A percentile compares a stretch with the other conserved stretches of the same genome.
These are phyloP conservation scores for Heterotis niloticus DNA, from an alignment of 2,113 vertebrate genomes.

Conservation along the genomic window DNA sequence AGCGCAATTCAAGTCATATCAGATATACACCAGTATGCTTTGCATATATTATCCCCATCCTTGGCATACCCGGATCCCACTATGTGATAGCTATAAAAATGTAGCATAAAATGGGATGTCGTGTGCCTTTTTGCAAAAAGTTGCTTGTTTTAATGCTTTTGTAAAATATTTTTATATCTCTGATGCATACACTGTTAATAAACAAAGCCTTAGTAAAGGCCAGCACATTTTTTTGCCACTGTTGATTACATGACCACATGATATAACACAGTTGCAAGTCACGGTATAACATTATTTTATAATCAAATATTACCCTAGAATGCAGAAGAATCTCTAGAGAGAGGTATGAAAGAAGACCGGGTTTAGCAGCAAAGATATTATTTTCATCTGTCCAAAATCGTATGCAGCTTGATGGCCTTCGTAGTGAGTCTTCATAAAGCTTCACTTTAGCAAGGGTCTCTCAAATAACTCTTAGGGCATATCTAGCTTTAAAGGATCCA, in stretches of 20 bases:
- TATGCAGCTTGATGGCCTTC: conserved; percentile 38
- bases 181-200: too few relatives aligned
- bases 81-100: neutral
- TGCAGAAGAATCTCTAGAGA: conserved; percentile 33
- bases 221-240: neutral
- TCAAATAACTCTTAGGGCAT: conserved; percentile 68
- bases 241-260: neutral
- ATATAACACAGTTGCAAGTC: neutral
- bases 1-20: conserved; percentile 34
- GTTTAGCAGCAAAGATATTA: conserved; percentile 44
- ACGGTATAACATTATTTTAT: neutral
- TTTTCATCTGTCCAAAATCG: conserved; percentile 53
- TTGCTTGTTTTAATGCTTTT: neutral
- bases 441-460: conserved; percentile 60
- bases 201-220: too few relatives aligned
- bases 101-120: neutral
- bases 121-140: neutral
- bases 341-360: conserved; percentile 45
- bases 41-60: neutral
- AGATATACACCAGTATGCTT: neutral
- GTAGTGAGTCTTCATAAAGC: conserved; percentile 49
- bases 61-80: neutral
- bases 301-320: neutral
- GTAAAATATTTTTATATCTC: neutral
- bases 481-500: conserved; percentile 70